Evolutionary conservation across 2,113 vertebrate genomes (phyloP).

Genomic region (Rhinoptilus africanus): DNA sequence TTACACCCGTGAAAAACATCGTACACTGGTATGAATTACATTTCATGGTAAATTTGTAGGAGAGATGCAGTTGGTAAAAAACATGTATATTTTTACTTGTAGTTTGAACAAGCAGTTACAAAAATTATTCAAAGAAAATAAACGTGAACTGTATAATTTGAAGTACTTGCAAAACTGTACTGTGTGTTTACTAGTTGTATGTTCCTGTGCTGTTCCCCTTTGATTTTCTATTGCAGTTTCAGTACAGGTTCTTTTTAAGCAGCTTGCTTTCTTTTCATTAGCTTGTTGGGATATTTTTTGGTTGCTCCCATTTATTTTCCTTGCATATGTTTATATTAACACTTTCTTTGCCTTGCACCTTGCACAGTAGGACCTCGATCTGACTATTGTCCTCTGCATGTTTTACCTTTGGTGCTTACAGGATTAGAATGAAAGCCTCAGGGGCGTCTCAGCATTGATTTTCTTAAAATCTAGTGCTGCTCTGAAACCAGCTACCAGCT

Average conservation of each 20-base stretch:
- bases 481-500: background rate
- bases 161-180: background rate
- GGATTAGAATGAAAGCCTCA: background rate
- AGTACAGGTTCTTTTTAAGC: background rate
- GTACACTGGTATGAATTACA: background rate
- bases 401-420: background rate
- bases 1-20: background rate
- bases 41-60: background rate
- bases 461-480: background rate
- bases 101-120: background rate
- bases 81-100: accelerated
- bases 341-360: background rate
- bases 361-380: background rate
- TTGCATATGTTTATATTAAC: background rate
- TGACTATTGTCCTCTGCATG: background rate
- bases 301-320: background rate
- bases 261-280: background rate
- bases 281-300: background rate
- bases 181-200: background rate
- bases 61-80: background rate
- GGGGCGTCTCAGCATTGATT: background rate
- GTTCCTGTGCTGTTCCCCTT: background rate
- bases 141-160: accelerated
- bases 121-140: background rate
- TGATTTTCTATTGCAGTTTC: background rate